Conservation (phyloP, 2,113 vertebrate species). For the Tamias sibiricus region DNA sequence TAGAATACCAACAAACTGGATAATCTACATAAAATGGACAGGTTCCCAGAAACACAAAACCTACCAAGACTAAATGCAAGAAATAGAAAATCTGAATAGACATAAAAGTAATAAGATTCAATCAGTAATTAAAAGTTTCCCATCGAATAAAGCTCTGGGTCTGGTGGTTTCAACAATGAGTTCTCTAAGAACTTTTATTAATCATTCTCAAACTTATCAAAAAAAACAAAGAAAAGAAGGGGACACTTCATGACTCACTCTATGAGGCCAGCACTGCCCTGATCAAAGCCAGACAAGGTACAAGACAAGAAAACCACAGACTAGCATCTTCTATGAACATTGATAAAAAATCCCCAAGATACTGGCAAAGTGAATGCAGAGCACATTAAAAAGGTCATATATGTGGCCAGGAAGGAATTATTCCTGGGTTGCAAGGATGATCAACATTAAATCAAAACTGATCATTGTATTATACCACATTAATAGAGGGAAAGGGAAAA, state of each 20-base stretch:
- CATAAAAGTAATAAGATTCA: neutral
- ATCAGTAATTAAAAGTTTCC: no score
- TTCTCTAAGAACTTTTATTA: no score
- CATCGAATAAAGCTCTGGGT: no score
- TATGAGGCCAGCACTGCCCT: neutral
- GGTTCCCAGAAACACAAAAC: neutral
- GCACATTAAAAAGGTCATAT: neutral
- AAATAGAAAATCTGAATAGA: neutral
- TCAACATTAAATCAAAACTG: neutral
- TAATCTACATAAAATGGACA: neutral
- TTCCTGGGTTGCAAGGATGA: neutral
- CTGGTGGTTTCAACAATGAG: no score
- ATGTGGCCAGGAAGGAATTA: neutral
- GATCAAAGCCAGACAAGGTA: neutral
- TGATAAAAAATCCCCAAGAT: no score
- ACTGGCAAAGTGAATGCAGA: no score
- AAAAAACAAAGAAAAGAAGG: neutral
- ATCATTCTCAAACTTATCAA: neutral
- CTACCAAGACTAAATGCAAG: neutral
- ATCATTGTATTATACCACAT: neutral
- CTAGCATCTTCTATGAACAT: no score
- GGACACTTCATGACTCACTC: neutral
- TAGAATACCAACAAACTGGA: neutral
- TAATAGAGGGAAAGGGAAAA: neutral
- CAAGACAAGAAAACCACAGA: neutral